phyloP scores from a whole-genome alignment of 2,888 invertebrate species.

The Nezara viridula region DNA sequence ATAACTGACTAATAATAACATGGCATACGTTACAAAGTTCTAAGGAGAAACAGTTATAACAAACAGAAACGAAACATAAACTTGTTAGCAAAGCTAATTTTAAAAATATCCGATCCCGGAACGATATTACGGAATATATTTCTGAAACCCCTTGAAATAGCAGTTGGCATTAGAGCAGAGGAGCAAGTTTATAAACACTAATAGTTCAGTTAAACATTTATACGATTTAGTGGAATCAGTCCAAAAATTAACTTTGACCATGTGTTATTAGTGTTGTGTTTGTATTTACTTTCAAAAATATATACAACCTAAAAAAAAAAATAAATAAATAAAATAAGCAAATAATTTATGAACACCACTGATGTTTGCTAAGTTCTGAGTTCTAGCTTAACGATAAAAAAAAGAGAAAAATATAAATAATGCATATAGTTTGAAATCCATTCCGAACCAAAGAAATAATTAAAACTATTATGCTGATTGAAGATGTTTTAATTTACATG shows the following conservation, averaged over 20 bases:
- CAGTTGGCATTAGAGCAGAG: background rate
- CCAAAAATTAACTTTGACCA: background rate
- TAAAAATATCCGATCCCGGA: background rate
- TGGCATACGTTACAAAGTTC: background rate
- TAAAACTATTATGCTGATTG: too few relatives aligned
- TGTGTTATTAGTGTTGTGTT: background rate
- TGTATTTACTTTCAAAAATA: background rate
- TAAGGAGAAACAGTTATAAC: background rate
- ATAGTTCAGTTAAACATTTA: conserved; percentile 18
- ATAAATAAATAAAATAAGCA: background rate
- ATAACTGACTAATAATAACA: background rate
- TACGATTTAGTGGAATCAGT: conserved; percentile 3
- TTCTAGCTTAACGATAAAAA: background rate
- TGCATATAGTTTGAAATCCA: background rate
- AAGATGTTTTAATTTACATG: too few relatives aligned
- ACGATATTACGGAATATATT: background rate
- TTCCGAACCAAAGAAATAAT: background rate
- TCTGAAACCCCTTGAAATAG: background rate
- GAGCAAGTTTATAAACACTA: background rate
- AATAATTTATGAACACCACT: background rate
- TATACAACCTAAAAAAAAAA: background rate
- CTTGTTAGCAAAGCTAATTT: background rate
- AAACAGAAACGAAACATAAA: background rate
- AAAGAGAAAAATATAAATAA: background rate
- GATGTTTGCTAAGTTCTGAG: background rate